Conservation (phyloP, 2,888 invertebrate genomes). For the Conomelus anceps region DNA sequence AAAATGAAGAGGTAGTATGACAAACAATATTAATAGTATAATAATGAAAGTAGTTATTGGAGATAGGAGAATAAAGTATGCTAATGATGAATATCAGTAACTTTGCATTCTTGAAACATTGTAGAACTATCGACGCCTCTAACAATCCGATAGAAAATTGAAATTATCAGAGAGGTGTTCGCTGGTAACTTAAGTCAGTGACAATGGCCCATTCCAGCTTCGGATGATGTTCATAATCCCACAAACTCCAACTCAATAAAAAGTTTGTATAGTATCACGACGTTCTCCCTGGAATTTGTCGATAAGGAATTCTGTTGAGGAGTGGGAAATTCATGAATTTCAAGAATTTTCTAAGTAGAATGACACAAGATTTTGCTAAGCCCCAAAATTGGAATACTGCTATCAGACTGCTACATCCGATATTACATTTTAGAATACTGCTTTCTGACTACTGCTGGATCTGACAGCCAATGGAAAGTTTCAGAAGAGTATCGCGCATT, state of each 20-base stretch:
- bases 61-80: no score
- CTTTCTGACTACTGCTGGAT: background rate
- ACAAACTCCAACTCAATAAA: background rate
- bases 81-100: no score
- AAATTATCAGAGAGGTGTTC: background rate
- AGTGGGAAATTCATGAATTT: background rate
- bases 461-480: background rate
- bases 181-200: background rate
- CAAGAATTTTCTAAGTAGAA: background rate
- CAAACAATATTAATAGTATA: no score
- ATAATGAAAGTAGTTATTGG: no score
- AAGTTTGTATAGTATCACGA: background rate
- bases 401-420: background rate
- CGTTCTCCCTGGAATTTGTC: background rate
- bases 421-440: background rate
- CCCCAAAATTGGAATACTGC: background rate
- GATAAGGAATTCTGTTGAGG: background rate
- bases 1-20: no score
- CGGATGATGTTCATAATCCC: background rate
- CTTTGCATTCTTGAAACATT: no score
- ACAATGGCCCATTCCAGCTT: background rate
- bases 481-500: background rate
- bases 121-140: no score
- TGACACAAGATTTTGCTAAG: background rate
- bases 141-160: background rate